Conservation (phyloP, 1,140 invertebrate genomes). For the Psix sp. region DNA sequence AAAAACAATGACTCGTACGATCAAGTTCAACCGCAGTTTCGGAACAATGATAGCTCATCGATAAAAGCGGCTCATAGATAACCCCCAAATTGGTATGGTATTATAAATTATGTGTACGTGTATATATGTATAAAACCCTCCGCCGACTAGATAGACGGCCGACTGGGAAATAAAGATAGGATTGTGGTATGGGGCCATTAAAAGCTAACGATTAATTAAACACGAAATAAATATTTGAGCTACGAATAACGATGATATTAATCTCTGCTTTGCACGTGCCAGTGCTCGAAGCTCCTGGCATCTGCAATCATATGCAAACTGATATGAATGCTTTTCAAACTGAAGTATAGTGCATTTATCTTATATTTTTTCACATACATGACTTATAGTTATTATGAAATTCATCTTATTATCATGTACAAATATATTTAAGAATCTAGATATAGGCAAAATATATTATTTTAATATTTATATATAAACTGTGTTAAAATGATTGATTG, state of each 20-base stretch:
- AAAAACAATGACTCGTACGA: conserved; percentile 52
- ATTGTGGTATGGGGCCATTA: conserved; percentile 64
- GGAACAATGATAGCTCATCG: conserved; percentile 58
- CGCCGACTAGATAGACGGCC: conserved; percentile 38
- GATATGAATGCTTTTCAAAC: conserved; percentile 39
- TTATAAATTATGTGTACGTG: conserved; percentile 54
- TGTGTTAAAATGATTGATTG: too few species aligned
- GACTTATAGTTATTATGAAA: conserved; percentile 23
- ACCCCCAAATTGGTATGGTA: conserved; percentile 56
- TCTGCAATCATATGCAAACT: conserved; percentile 51
- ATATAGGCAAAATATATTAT: too few species aligned
- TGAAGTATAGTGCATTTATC: conserved; percentile 30
- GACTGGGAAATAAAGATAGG: conserved; percentile 53
- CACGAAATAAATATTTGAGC: conserved; percentile 74
- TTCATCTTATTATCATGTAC: conserved; percentile 1
- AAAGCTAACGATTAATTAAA: conserved; percentile 75
- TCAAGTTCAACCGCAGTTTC: conserved; percentile 54
- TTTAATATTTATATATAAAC: too few species aligned
- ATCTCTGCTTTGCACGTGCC: conserved; percentile 69
- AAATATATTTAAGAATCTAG: too few species aligned
- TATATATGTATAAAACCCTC: conserved; percentile 44
- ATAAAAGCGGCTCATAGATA: conserved; percentile 65
- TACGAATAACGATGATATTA: conserved; percentile 72
- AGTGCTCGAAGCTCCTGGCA: conserved; percentile 44
- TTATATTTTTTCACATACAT: conserved; percentile 31